Percentiles rank a stretch among this genome's conserved stretches.
phyloP scores from a whole-genome alignment of 2,888 invertebrate species.

The Sarcophaga caerulescens region DNA sequence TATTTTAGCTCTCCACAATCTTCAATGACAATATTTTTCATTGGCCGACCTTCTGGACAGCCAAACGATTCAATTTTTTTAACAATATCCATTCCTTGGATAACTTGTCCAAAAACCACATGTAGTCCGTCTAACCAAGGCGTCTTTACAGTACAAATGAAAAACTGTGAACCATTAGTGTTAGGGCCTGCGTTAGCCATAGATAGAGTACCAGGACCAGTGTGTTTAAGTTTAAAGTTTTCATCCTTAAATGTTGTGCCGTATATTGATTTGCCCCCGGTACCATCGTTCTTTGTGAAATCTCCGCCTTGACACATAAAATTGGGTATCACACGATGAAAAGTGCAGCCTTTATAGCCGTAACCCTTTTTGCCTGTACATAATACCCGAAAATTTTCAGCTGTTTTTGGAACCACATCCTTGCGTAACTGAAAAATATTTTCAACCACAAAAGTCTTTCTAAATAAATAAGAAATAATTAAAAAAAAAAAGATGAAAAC shows the following conservation, averaged over 20 bases:
- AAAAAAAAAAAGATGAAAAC: neutral
- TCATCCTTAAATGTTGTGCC: slow-evolving; percentile 96
- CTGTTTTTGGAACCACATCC: slow-evolving; percentile 84
- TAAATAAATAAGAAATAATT: neutral
- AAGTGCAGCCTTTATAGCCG: slow-evolving; percentile 93
- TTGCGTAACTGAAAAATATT: slow-evolving; percentile 69
- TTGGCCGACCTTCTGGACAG: slow-evolving; percentile 90
- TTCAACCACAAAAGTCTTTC: neutral
- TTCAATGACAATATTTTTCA: slow-evolving; percentile 88
- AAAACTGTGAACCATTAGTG: slow-evolving; percentile 97
- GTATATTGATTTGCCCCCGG: slow-evolving; percentile 97
- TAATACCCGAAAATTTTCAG: slow-evolving; percentile 96
- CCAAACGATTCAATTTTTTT: slow-evolving; percentile 90
- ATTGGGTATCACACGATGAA: slow-evolving; percentile 96
- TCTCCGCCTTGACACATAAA: slow-evolving; percentile 98
- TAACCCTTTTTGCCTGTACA: slow-evolving; percentile 96
- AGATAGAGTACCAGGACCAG: slow-evolving; percentile 92
- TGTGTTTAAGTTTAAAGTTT: slow-evolving; percentile 96
- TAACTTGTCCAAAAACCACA: slow-evolving; percentile 94
- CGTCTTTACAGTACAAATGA: slow-evolving; percentile 94
- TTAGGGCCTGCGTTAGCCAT: slow-evolving; percentile 98
- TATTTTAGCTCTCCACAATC: slow-evolving; percentile 89
- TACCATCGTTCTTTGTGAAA: slow-evolving; percentile 95
- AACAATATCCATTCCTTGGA: slow-evolving; percentile 94
- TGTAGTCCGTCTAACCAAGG: slow-evolving; percentile 95